phyloP scores from a whole-genome alignment of 1,140 invertebrate species.

The Monomorium pharaonis region DNA sequence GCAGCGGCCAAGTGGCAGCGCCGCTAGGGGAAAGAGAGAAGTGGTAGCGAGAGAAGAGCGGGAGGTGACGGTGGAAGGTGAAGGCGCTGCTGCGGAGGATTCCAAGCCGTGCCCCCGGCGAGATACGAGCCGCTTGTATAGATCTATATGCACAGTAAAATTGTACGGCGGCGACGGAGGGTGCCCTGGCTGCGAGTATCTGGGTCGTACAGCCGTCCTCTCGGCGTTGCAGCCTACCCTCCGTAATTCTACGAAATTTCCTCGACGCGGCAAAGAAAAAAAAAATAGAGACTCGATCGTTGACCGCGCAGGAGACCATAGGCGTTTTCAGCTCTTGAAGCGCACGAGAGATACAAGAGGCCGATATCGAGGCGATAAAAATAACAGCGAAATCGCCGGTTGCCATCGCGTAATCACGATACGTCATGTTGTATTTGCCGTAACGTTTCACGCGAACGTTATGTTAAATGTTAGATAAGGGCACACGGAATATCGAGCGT shows the following conservation, averaged over 20 bases:
- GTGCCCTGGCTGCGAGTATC: slow-evolving; percentile 59
- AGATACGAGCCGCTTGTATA: slow-evolving; percentile 62
- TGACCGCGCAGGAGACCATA: neutral
- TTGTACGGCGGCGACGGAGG: slow-evolving; percentile 66
- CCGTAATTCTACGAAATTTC: slow-evolving; percentile 49
- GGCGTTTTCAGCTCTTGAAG: neutral
- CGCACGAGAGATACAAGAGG: neutral
- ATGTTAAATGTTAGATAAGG: neutral
- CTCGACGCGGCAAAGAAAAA: slow-evolving; percentile 21
- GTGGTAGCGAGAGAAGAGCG: neutral
- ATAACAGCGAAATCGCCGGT: neutral
- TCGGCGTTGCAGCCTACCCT: slow-evolving; percentile 38
- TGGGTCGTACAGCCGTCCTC: slow-evolving; percentile 65
- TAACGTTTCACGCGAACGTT: neutral
- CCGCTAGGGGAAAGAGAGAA: neutral
- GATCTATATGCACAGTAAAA: slow-evolving; percentile 69
- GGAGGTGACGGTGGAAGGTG: slow-evolving; percentile 14
- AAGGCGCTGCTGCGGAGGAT: slow-evolving; percentile 36
- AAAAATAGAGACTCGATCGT: slow-evolving; percentile 7
- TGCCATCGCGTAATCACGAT: neutral
- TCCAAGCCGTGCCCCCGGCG: slow-evolving; percentile 56
- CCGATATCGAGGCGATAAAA: neutral
- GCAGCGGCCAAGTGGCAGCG: neutral
- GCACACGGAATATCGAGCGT: neutral
- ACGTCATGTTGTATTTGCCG: neutral